phyloP scores from a whole-genome alignment of 2,113 vertebrate genomes.

The Aptenodytes forsteri region DNA sequence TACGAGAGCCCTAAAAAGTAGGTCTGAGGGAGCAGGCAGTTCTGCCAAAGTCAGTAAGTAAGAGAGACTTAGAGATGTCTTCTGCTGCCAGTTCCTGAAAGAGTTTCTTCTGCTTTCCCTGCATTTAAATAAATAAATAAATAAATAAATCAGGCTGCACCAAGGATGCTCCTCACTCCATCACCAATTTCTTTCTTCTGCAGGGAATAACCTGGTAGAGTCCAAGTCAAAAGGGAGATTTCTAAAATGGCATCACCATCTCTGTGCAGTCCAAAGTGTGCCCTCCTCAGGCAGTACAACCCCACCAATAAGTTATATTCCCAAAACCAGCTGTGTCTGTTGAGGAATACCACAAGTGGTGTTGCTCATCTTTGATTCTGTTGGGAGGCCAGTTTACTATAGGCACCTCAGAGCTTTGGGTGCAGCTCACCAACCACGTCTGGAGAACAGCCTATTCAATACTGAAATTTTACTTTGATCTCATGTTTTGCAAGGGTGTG shows the following conservation, averaged over 20 bases:
- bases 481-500: background rate
- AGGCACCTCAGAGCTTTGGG: background rate
- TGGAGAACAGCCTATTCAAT: background rate
- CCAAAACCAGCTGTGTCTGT: background rate
- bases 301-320: background rate
- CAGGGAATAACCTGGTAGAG: background rate
- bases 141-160: background rate
- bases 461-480: background rate
- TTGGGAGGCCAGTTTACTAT: background rate
- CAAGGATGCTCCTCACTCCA: background rate
- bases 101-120: background rate
- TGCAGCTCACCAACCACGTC: background rate
- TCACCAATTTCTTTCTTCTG: background rate
- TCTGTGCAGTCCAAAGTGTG: background rate
- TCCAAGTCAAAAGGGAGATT: background rate
- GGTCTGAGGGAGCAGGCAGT: background rate
- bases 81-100: background rate
- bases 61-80: background rate
- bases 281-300: background rate
- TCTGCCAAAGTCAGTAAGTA: background rate
- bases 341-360: background rate
- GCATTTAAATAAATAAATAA: background rate
- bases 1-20: background rate
- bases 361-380: background rate
- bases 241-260: background rate